Conservation (phyloP, 2,888 invertebrate species). For the Ormyrus rosae region DNA sequence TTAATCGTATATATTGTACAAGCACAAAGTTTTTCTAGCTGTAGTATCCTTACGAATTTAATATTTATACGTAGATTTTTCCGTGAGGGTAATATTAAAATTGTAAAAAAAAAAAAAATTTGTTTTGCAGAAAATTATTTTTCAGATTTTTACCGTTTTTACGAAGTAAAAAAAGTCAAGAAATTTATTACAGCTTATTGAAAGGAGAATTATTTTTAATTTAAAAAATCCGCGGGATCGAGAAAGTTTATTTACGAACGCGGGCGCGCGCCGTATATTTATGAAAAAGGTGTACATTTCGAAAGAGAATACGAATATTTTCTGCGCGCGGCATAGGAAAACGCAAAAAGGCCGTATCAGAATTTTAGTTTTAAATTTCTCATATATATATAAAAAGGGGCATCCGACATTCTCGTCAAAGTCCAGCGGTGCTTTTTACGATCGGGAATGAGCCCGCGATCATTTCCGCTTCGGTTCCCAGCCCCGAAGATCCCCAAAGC, state of each 20-base stretch:
- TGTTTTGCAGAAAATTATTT: background rate
- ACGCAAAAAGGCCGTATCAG: background rate
- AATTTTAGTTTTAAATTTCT: slow-evolving; percentile 8
- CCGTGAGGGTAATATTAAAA: too few relatives aligned
- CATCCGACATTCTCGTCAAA: background rate
- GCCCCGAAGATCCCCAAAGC: too few relatives aligned
- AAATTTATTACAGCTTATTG: background rate
- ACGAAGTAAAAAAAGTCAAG: background rate
- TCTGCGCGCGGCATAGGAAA: background rate
- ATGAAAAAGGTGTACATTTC: background rate
- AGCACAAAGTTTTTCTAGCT: too few relatives aligned
- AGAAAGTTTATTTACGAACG: too few relatives aligned
- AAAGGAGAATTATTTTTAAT: background rate
- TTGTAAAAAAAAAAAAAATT: too few relatives aligned
- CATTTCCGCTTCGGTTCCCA: too few relatives aligned
- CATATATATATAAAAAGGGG: slow-evolving; percentile 10
- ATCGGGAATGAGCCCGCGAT: too few relatives aligned
- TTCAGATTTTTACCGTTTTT: background rate
- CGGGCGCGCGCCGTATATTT: too few relatives aligned
- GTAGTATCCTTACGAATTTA: too few relatives aligned
- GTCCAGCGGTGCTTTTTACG: background rate
- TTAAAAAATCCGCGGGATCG: too few relatives aligned
- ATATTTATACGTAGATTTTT: too few relatives aligned
- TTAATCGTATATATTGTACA: too few relatives aligned
- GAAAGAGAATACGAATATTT: background rate